These are phyloP conservation scores for Orchesella flavescens DNA, from an alignment of 2,888 invertebrate genomes.

Conservation along the genomic window DNA sequence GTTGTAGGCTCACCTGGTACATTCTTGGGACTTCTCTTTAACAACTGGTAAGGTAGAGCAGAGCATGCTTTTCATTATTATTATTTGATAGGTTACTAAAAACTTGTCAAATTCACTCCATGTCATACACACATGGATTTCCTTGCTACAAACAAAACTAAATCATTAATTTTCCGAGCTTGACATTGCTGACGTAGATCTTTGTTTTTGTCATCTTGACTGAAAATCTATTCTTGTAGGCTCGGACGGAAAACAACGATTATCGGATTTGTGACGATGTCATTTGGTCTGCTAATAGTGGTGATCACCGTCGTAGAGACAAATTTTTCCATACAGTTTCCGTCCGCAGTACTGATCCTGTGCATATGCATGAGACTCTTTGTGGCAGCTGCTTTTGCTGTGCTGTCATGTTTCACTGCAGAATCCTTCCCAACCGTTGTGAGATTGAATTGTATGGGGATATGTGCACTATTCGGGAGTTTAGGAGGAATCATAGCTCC, in stretches of 20 bases:
- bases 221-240: conserved; percentile 45
- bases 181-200: conserved; percentile 14
- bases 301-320: conserved; percentile 54
- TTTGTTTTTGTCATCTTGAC: conserved; percentile 43
- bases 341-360: conserved; percentile 44
- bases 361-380: conserved; percentile 57
- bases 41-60: conserved; percentile 58
- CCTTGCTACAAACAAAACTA: conserved; percentile 6
- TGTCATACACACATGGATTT: no score
- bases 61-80: neutral
- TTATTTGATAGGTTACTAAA: no score
- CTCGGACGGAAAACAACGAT: conserved; percentile 62
- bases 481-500: conserved; percentile 68
- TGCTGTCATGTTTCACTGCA: conserved; percentile 66
- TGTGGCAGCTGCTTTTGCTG: conserved; percentile 63
- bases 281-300: conserved; percentile 45
- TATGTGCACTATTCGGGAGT: conserved; percentile 65
- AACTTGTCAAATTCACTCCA: no score
- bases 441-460: conserved; percentile 63
- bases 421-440: conserved; percentile 65
- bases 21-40: conserved; percentile 64
- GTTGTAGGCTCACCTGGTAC: conserved; percentile 63
- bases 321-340: conserved; percentile 41
- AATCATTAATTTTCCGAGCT: conserved; percentile 39
- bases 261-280: conserved; percentile 51